A percentile compares a stretch with the other conserved stretches of the same genome.
Evolutionary conservation across 2,113 vertebrate species (phyloP).

Genomic region (Microtus oregoni): DNA sequence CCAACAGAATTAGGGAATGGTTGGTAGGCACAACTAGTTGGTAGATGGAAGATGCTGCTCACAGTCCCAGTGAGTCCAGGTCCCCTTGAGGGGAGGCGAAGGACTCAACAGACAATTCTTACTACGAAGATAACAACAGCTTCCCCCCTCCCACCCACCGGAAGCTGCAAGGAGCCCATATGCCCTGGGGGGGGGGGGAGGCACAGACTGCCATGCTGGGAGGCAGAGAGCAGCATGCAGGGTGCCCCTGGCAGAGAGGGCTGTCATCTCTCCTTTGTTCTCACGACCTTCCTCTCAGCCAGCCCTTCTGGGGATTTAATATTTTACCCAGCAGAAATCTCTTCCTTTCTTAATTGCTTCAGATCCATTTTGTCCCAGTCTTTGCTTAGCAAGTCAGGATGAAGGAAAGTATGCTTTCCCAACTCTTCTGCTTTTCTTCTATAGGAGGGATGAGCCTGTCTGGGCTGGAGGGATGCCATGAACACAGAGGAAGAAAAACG

Average conservation of each 20-base stretch:
- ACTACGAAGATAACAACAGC: background rate
- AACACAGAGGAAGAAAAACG: conserved; percentile 26
- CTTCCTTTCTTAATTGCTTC: conserved; percentile 44
- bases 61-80: background rate
- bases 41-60: background rate
- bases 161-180: background rate
- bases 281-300: background rate
- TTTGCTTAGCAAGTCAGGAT: conserved; percentile 55
- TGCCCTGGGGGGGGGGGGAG: background rate
- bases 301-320: background rate
- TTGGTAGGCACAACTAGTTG: background rate
- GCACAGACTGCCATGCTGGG: background rate
- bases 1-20: background rate
- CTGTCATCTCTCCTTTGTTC: background rate
- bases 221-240: background rate
- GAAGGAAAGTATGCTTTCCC: conserved; percentile 23
- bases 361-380: conserved; percentile 36
- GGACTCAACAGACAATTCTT: background rate
- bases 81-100: background rate
- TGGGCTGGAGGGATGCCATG: background rate
- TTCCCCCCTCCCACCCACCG: background rate
- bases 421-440: conserved; percentile 13
- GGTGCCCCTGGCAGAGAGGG: background rate
- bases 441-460: conserved; percentile 39
- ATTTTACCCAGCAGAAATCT: conserved; percentile 25